Conservation (phyloP, 2,113 vertebrate species). For the Caracal caracal region DNA sequence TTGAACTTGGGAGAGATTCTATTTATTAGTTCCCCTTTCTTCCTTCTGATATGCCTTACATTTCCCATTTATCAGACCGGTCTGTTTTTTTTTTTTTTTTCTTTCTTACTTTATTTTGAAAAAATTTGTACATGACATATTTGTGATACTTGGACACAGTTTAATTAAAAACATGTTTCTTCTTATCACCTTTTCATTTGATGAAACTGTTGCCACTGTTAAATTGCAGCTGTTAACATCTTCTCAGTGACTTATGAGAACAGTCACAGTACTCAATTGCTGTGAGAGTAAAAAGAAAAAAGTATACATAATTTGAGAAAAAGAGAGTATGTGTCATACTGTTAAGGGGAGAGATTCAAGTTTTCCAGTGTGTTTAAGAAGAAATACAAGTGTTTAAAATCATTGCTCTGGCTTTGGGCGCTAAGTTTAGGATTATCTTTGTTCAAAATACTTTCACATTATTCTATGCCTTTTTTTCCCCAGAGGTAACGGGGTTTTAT, state of each 20-base stretch:
- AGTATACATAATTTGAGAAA: neutral
- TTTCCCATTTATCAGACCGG: neutral
- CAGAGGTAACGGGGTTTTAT: neutral
- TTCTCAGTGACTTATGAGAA: neutral
- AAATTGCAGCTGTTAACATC: neutral
- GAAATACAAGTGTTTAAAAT: neutral
- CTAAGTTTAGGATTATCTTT: neutral
- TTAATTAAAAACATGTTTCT: conserved; percentile 53
- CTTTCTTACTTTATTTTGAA: conserved; percentile 1
- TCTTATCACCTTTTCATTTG: conserved; percentile 6
- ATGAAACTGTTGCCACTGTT: neutral
- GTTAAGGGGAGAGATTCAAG: neutral
- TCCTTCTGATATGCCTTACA: neutral
- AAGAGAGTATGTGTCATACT: neutral
- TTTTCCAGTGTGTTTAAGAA: neutral
- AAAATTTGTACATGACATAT: conserved; percentile 6
- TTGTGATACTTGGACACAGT: neutral
- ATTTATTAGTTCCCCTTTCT: neutral
- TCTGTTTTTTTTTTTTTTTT: neutral
- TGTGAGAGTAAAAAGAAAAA: neutral
- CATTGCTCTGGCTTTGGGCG: neutral
- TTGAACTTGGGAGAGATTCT: neutral
- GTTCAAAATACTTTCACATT: neutral
- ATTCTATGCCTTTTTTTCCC: neutral
- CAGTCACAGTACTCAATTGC: neutral